Percentiles rank a stretch among this genome's conserved stretches.
Evolutionary conservation across 2,113 vertebrate genomes (phyloP).

Genomic region (Chloroceryle aenea): DNA sequence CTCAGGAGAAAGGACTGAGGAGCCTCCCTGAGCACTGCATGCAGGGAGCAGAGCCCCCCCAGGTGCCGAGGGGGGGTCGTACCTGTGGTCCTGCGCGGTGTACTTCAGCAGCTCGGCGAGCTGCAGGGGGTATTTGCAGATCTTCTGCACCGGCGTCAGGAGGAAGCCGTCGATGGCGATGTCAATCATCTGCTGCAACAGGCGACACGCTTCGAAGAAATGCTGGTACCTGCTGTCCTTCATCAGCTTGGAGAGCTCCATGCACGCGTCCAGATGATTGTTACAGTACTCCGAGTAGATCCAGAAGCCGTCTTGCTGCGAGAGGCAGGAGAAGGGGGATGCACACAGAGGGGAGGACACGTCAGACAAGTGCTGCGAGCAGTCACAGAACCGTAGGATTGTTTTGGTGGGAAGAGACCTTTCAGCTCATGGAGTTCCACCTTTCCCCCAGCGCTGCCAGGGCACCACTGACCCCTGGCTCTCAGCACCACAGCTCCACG

Average conservation of each 20-base stretch:
- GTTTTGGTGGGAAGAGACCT: neutral
- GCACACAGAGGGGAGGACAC: neutral
- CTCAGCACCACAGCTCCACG: neutral
- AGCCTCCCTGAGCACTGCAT: neutral
- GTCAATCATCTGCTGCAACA: slow-evolving; percentile 98
- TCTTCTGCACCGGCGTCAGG: slow-evolving; percentile 98
- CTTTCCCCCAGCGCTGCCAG: neutral
- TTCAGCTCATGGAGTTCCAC: neutral
- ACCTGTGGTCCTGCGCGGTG: slow-evolving; percentile 98
- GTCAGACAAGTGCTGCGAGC: neutral
- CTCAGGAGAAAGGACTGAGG: neutral
- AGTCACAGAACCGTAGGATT: too few species aligned
- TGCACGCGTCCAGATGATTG: slow-evolving; percentile 97
- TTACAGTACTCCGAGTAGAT: slow-evolving; percentile 99
- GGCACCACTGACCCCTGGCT: too few species aligned
- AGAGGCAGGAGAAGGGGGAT: neutral
- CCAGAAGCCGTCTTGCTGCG: slow-evolving; percentile 99
- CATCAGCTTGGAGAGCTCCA: slow-evolving; percentile 98
- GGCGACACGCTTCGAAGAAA: slow-evolving; percentile 97
- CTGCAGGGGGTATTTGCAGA: slow-evolving; percentile 99
- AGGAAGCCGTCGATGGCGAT: slow-evolving; percentile 99
- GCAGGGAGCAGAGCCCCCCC: neutral
- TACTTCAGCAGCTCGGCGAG: slow-evolving; percentile 97
- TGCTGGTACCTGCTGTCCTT: slow-evolving; percentile 97
- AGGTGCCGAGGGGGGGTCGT: fast-evolving